These are phyloP conservation scores for Chaitophorus viminalis DNA, from an alignment of 2,888 invertebrate genomes.

Conservation along the genomic window DNA sequence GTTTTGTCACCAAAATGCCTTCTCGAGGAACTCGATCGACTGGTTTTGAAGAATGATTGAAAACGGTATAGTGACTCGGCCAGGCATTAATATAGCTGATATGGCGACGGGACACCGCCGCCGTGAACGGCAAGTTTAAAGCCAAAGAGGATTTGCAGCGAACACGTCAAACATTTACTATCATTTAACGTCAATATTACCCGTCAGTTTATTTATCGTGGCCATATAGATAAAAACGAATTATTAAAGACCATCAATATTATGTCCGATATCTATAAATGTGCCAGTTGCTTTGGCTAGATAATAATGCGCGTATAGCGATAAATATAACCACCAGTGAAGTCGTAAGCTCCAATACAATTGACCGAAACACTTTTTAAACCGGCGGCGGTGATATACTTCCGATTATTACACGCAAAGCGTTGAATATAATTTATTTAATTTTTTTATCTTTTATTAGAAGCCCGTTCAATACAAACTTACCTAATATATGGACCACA, in stretches of 20 bases:
- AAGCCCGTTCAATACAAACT: too few species aligned
- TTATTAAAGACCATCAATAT: not conserved
- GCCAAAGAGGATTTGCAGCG: constrained; percentile 22
- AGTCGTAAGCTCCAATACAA: too few species aligned
- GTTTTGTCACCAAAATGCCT: constrained; percentile 22
- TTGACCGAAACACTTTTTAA: too few species aligned
- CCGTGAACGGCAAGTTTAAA: not conserved
- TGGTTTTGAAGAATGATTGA: constrained; percentile 52
- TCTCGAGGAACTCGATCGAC: constrained; percentile 6
- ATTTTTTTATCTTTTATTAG: too few species aligned
- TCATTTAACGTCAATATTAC: constrained; percentile 34
- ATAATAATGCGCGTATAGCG: too few species aligned
- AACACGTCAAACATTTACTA: constrained; percentile 36
- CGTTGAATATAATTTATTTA: too few species aligned
- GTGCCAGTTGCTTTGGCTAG: too few species aligned
- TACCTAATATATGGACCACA: too few species aligned
- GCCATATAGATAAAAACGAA: not conserved
- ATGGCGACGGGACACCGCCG: not conserved
- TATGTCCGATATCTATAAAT: not conserved
- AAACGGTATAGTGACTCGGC: constrained; percentile 27
- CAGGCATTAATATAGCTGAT: constrained; percentile 51
- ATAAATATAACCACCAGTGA: too few species aligned
- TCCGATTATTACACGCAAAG: too few species aligned
- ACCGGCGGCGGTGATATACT: too few species aligned
- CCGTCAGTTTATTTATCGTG: constrained; percentile 14